A percentile compares a stretch with the other conserved stretches of the same genome.
Evolutionary conservation across 2,888 invertebrate genomes (phyloP).

Genomic region (Drosophila mayaguana): DNA sequence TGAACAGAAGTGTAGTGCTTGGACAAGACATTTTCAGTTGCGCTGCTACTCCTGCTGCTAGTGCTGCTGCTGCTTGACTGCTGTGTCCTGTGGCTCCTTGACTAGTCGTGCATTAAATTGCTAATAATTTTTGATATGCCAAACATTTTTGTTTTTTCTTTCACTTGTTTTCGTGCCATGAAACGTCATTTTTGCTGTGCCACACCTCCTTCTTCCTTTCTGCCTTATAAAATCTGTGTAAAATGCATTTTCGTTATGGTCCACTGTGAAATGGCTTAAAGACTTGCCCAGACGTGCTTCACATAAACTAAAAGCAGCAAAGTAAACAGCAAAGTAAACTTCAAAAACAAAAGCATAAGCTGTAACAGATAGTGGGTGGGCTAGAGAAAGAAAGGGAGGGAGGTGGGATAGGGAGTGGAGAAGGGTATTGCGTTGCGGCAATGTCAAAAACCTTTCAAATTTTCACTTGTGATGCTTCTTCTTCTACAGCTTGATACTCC

Average conservation of each 20-base stretch:
- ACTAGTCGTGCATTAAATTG: slow-evolving; percentile 80
- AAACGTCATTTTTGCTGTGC: slow-evolving; percentile 13
- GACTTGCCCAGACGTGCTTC: slow-evolving; percentile 36
- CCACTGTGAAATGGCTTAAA: slow-evolving; percentile 47
- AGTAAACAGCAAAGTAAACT: slow-evolving; percentile 54
- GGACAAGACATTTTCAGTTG: slow-evolving; percentile 15
- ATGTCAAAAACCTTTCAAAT: slow-evolving; percentile 73
- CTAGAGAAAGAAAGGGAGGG: too few relatives aligned
- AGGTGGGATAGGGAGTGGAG: neutral
- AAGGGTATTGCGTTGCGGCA: slow-evolving; percentile 43
- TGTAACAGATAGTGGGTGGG: slow-evolving; percentile 1
- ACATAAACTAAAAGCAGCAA: slow-evolving; percentile 39
- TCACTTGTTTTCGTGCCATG: slow-evolving; percentile 49
- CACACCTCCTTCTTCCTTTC: neutral
- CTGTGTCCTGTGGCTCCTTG: slow-evolving; percentile 31
- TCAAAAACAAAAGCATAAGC: slow-evolving; percentile 39
- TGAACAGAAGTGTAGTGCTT: slow-evolving; percentile 8
- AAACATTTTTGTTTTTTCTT: slow-evolving; percentile 43
- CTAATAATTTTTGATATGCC: slow-evolving; percentile 77
- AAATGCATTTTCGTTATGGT: slow-evolving; percentile 50
- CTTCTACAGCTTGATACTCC: slow-evolving; percentile 18
- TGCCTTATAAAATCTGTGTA: slow-evolving; percentile 37
- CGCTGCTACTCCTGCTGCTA: neutral
- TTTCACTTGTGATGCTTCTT: slow-evolving; percentile 60
- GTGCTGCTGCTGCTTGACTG: neutral